phyloP scores from a whole-genome alignment of 2,113 vertebrate genomes.

The Calidris pugnax region DNA sequence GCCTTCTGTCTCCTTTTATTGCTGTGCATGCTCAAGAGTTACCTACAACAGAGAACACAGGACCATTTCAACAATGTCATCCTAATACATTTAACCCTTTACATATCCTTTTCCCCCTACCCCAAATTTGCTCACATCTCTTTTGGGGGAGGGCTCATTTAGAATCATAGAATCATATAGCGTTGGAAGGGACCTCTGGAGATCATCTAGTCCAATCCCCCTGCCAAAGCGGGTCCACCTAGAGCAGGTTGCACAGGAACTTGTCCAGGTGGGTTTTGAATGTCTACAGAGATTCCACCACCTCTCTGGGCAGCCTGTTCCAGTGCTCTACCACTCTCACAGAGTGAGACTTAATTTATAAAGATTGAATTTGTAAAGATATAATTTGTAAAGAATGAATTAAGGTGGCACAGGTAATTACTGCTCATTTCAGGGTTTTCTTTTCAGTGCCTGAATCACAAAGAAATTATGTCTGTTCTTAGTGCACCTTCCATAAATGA shows the following conservation, averaged over 20 bases:
- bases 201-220: too few species aligned
- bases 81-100: neutral
- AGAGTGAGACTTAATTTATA: too few species aligned
- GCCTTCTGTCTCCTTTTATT: neutral
- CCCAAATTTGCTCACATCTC: neutral
- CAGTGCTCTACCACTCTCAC: too few species aligned
- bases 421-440: neutral
- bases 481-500: neutral
- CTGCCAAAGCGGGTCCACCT: too few species aligned
- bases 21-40: neutral
- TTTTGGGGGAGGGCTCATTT: rapidly evolving
- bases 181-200: too few species aligned
- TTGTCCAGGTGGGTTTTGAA: too few species aligned
- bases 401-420: neutral
- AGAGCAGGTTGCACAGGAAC: too few species aligned
- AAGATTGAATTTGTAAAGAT: too few species aligned
- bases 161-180: too few species aligned
- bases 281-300: too few species aligned
- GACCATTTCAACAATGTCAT: neutral
- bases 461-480: neutral
- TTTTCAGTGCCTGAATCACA: neutral
- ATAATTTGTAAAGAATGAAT: neutral
- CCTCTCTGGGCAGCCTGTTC: too few species aligned
- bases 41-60: neutral
- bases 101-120: neutral